These are phyloP conservation scores for Harlomillsia oculata DNA, from an alignment of 1,140 invertebrate genomes.

Conservation along the genomic window DNA sequence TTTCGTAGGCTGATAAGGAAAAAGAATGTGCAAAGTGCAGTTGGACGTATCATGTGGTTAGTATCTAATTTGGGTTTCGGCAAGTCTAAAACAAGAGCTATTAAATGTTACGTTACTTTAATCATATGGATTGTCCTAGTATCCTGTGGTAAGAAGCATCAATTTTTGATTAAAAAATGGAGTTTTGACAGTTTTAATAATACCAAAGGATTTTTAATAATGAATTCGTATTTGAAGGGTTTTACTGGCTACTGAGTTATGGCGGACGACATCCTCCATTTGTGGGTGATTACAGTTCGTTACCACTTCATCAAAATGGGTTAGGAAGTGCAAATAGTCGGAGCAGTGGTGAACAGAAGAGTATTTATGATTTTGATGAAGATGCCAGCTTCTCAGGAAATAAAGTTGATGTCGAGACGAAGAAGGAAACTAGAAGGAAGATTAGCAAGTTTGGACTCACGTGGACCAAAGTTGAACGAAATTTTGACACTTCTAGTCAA, in stretches of 20 bases:
- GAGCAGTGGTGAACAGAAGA: too few relatives aligned
- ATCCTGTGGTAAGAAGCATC: constrained; percentile 23
- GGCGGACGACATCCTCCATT: not conserved
- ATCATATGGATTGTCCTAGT: constrained; percentile 32
- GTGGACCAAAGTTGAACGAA: too few relatives aligned
- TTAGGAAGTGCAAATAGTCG: too few relatives aligned
- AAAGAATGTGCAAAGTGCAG: too few relatives aligned
- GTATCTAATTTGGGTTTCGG: not conserved
- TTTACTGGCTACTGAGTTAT: not conserved
- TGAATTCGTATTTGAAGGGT: not conserved
- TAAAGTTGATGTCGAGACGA: too few relatives aligned
- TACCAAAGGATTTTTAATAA: not conserved
- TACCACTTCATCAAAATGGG: not conserved
- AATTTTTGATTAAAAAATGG: not conserved
- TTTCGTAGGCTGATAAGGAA: too few relatives aligned
- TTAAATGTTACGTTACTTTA: constrained; percentile 18
- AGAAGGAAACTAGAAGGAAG: not conserved
- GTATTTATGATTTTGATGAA: too few relatives aligned
- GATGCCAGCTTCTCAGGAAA: too few relatives aligned
- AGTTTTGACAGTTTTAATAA: not conserved
- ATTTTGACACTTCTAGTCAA: not conserved
- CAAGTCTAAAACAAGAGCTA: constrained; percentile 9
- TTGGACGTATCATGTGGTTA: constrained; percentile 9
- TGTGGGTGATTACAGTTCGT: not conserved
- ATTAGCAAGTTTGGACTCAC: too few relatives aligned